Evolutionary conservation across 2,888 invertebrate genomes (phyloP), one percentile per base, ranked within the genome.

Genomic region (Heteropelma amictum): DNA sequence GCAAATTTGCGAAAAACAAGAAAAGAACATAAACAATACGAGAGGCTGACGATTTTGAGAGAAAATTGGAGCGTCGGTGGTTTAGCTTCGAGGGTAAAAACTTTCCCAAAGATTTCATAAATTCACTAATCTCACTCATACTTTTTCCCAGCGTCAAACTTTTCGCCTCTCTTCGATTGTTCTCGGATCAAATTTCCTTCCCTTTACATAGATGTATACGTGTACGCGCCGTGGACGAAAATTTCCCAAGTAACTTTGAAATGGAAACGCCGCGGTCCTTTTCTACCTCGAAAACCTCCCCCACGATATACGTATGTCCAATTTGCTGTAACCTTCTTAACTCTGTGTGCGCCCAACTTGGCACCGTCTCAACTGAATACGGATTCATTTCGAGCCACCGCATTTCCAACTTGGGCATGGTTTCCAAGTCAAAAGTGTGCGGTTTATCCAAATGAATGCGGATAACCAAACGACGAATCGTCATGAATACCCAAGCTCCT

Each of bases 261-360:
- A 60, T 33, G 45, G 60, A 45, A 60, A 47, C 60, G 21, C 33
- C 21, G 45, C 30, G 30, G 30, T n/a, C n/a, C 35, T 45, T 19
- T n/a, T n/a, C n/a, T n/a, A n/a, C n/a, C n/a, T n/a, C n/a, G n/a
- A n/a, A n/a, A n/a, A n/a, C n/a, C n/a, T n/a, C n/a, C n/a, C n/a
- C n/a, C n/a, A n/a, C n/a, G n/a, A n/a, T n/a, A n/a, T 54, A 60
- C 60, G 60, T 47, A 21, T 21, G 47, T 30, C 45, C 60, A 60
- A 47, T 45, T 19, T 45, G 21, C 26, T 10, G 14, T 30, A 45
- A n/a, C 45, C 45, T 47, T 33, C 45, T 60, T 45, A 60, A 47
- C 45, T 60, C 60, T 45, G 45, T 45, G 33, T 8, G 21, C 33
- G 30, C 60, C 47, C 60, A 60, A 60, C 45, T 45, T 60, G 45